These are phyloP conservation scores for Pollenia amentaria DNA, from an alignment of 2,888 invertebrate species.

Conservation along the genomic window DNA sequence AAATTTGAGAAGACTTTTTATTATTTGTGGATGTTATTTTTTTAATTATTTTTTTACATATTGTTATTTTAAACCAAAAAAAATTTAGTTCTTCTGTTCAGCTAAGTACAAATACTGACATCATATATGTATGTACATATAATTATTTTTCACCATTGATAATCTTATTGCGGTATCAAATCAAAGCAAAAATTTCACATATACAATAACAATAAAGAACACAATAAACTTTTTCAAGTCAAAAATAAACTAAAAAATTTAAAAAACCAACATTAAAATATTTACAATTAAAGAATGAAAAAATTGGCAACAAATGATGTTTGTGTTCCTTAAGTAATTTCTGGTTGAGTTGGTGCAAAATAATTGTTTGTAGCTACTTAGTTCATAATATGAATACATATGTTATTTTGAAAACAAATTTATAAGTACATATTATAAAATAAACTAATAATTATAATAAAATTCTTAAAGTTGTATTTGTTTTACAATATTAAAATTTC, in stretches of 20 bases:
- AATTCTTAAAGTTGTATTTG: conserved; percentile 46
- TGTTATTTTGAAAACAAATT: conserved; percentile 37
- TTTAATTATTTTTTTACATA: conserved; percentile 6
- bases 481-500: conserved; percentile 61
- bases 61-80: conserved; percentile 17
- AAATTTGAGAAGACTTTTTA: conserved; percentile 7
- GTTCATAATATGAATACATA: conserved; percentile 37
- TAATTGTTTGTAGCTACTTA: conserved; percentile 24
- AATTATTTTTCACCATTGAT: conserved; percentile 31
- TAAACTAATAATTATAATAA: conserved; percentile 32
- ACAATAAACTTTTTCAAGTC: conserved; percentile 8
- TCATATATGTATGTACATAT: background rate
- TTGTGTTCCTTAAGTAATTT: conserved; percentile 28
- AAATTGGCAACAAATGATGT: conserved; percentile 37
- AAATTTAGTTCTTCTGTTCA: conserved; percentile 7
- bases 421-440: conserved; percentile 21
- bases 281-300: conserved; percentile 55
- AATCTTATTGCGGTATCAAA: conserved; percentile 49
- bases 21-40: conserved; percentile 4
- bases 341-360: conserved; percentile 36
- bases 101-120: conserved; percentile 45
- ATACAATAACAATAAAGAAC: conserved; percentile 3
- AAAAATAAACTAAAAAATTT: conserved; percentile 20
- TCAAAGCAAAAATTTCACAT: conserved; percentile 45
- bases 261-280: conserved; percentile 36